Evolutionary conservation across 2,888 invertebrate species (phyloP), one percentile per base, ranked within the genome.

Genomic region (Pecten maximus): DNA sequence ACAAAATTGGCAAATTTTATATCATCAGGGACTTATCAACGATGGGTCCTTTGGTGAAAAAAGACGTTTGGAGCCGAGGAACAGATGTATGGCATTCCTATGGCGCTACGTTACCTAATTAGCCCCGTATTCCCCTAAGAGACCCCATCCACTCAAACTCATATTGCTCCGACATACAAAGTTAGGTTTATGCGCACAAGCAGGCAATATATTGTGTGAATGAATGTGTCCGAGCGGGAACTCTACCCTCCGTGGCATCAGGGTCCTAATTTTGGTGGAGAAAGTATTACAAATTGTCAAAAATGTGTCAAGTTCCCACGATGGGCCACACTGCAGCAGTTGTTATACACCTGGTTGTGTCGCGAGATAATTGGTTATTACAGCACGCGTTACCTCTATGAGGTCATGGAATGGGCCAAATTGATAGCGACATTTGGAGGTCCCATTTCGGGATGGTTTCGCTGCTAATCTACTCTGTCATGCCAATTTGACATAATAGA

Each of bases 21-120:
- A 74, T 35, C 74, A 35, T 35, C 35, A 16, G 74, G 74, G 74
- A 74, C 74, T 74, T 74, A 74, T 74, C 74, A 74, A 35, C 74
- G 12, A 74, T 35, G 74, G 74, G 74, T 74, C 74, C 74, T 35
- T 74, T 74, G 74, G 74, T 74, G 74, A 74, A 74, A 74, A 74
- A 74, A 74, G 74, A 74, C 74, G 74, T 74, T 74, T 74, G 74
- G 74, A 74, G 74, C 74, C 74, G 74, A 74, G 10, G 74, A 74
- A 74, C 74, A 74, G 74, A 74, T 74, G 74, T 74, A 74, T 74
- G 74, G 28, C 74, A 74, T 74, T 74, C 74, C 74, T 35, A 74
- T 35, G 74, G 74, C 74, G 74, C 35, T 74, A 74, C 35, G 74
- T 74, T 74, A 74, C 35, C 74, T 74, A 74, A 74, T 74, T 74